Evolutionary conservation across 2,888 invertebrate genomes (phyloP).

Genomic region (Peribatodes rhomboidaria): DNA sequence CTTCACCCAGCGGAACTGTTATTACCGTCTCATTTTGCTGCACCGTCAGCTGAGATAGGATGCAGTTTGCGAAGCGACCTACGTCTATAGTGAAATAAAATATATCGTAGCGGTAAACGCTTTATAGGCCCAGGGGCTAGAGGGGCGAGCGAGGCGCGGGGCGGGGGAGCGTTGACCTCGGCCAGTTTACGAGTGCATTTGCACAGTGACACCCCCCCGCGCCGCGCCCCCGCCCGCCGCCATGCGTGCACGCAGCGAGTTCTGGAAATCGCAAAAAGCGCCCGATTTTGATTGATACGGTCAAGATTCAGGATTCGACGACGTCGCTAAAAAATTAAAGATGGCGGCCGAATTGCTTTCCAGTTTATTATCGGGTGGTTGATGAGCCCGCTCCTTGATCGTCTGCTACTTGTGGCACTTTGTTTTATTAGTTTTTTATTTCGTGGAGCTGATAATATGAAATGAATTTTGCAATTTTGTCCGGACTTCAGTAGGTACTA

Average conservation of each 20-base stretch:
- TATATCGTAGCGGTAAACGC: constrained; percentile 77
- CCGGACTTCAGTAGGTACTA: not conserved
- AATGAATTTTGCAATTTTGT: not conserved
- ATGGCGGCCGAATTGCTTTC: constrained; percentile 57
- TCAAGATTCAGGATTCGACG: constrained; percentile 56
- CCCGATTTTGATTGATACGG: constrained; percentile 82
- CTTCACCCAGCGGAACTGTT: constrained; percentile 21
- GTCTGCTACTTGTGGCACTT: constrained; percentile 33
- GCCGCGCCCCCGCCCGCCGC: constrained; percentile 39
- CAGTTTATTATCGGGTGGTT: constrained; percentile 55
- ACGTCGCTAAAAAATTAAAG: constrained; percentile 65
- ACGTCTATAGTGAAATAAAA: constrained; percentile 50
- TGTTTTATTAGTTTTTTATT: constrained; percentile 20
- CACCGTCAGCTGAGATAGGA: constrained; percentile 35
- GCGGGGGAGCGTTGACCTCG: constrained; percentile 79
- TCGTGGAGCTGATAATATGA: not conserved
- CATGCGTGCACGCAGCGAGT: constrained; percentile 74
- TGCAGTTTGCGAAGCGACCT: constrained; percentile 37
- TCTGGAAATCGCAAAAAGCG: constrained; percentile 73
- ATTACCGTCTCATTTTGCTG: constrained; percentile 9
- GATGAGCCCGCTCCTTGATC: constrained; percentile 40
- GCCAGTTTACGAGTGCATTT: constrained; percentile 83
- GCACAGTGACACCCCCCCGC: constrained; percentile 82
- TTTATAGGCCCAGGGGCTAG: constrained; percentile 65
- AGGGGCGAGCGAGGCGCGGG: constrained; percentile 52